These are phyloP conservation scores for Pseudopipra pipra DNA, from an alignment of 2,113 vertebrate species.

Conservation along the genomic window DNA sequence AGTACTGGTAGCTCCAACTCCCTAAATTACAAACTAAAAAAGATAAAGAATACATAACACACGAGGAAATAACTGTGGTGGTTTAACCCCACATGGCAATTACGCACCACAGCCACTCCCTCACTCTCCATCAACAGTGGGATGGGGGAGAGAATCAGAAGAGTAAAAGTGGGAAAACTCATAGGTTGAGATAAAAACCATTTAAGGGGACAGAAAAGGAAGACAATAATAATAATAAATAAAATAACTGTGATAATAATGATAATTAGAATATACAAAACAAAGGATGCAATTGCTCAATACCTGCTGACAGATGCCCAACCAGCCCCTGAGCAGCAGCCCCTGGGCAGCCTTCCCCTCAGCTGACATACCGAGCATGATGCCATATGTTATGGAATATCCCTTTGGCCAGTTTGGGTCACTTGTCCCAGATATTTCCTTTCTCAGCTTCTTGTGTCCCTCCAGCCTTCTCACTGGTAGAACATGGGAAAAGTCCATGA, in stretches of 20 bases:
- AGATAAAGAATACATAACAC: neutral
- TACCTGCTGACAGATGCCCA: neutral
- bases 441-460: neutral
- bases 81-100: neutral
- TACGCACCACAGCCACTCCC: neutral
- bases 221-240: neutral
- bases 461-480: neutral
- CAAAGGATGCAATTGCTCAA: neutral
- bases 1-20: neutral
- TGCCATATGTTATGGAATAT: neutral
- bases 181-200: neutral
- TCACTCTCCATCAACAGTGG: neutral
- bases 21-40: neutral
- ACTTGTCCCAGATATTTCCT: neutral
- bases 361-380: neutral
- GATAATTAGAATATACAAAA: neutral
- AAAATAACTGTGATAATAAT: neutral
- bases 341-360: neutral
- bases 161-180: neutral
- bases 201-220: neutral
- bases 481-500: neutral
- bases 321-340: neutral
- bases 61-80: neutral
- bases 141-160: neutral
- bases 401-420: neutral